Evolutionary conservation across 2,113 vertebrate genomes (phyloP), one percentile per base, ranked within the genome.

Genomic region (Tricholaema leucomelas): DNA sequence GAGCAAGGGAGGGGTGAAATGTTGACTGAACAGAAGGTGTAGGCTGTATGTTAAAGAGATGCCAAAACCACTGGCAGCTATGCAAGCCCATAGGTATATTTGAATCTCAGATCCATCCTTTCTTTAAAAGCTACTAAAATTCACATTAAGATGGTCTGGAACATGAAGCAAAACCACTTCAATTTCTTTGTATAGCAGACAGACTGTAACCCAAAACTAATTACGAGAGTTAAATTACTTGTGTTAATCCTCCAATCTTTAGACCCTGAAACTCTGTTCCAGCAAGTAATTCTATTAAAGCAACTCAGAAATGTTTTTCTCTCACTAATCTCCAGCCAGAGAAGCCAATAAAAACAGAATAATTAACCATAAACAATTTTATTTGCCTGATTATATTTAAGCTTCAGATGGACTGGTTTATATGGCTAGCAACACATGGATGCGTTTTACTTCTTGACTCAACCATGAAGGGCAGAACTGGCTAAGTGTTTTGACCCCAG

Each of bases 281-380:
- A 82, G 61, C 74, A 90, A 88, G 42, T 83, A 91, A 95, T 95
- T 84, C 64, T 40, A 94, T 91, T 96, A 93, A 93, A 82, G 54
- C 19, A 85, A 88, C 46, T 77, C 33, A 84, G 52, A 90, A 94
- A 82, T 59, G 2, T 60, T 94, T 96, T 79, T 60, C 50, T 81
- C 64, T 66, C 84, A 9, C 21, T 83, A 76, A 92, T 91, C 74
- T 94, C 58, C 58, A 81, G 40, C 16, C 13, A 95, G 50, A 87
- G 60, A 81, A 93, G 15, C 83, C 50, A 94, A 81, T 92, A 95
- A 95, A 94, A 91, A 10, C 24, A 36, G 38, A 81, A 90, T 87
- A 87, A 91, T 90, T 95, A 90, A 48, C 55, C 30, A 65, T 74
- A 91, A 95, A 83, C 65, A 82, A 64, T 90, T 87, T 87, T 83